Evolutionary conservation across 2,797 vertebrate genomes (phyloP).

Genomic region (Gallinago nigripennis): DNA sequence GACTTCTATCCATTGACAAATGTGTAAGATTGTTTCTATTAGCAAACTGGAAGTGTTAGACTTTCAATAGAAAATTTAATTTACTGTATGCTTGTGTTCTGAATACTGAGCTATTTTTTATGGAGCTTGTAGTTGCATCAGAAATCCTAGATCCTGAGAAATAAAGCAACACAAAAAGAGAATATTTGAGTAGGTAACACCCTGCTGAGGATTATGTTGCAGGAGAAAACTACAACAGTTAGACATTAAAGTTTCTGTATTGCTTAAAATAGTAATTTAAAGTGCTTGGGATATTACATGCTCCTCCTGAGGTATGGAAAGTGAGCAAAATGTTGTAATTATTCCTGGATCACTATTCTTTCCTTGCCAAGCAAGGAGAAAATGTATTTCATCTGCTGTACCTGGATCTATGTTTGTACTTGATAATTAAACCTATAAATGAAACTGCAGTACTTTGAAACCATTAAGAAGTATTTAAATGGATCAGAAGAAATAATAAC

Average conservation of each 20-base stretch:
- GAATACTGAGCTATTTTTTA: not conserved
- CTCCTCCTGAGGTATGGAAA: not conserved
- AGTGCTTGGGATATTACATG: not conserved
- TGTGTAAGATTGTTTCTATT: not conserved
- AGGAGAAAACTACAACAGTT: not conserved
- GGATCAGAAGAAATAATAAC: slow-evolving; percentile 5
- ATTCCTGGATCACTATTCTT: not conserved
- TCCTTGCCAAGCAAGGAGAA: not conserved
- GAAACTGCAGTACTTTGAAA: slow-evolving; percentile 16
- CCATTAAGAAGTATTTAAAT: slow-evolving; percentile 11
- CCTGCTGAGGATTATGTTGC: not conserved
- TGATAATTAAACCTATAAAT: slow-evolving; percentile 37
- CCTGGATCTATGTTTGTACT: not conserved
- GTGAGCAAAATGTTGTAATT: slow-evolving; percentile 2
- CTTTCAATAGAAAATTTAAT: not conserved
- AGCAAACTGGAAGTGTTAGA: not conserved
- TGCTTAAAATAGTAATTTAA: slow-evolving; percentile 27
- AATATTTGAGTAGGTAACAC: not conserved
- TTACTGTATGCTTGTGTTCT: not conserved
- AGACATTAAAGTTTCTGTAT: not conserved
- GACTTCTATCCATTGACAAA: not conserved
- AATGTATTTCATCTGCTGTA: not conserved
- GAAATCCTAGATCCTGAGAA: not conserved
- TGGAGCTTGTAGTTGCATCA: not conserved
- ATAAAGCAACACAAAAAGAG: not conserved